These are phyloP conservation scores for Pentalonia nigronervosa DNA, from an alignment of 1,140 invertebrate genomes.

Conservation along the genomic window DNA sequence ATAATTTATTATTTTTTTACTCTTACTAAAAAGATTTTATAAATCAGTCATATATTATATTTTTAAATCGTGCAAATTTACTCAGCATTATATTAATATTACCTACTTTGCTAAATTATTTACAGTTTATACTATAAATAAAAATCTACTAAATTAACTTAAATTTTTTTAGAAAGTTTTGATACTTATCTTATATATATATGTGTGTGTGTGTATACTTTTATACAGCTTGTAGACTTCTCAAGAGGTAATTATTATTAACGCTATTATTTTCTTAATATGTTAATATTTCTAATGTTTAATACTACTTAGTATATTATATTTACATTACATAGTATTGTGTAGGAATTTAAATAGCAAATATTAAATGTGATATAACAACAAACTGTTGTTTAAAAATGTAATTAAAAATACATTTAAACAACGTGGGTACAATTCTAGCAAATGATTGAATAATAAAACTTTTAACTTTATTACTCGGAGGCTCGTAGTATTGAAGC, in stretches of 20 bases:
- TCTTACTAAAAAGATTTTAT: neutral
- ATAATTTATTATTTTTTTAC: neutral
- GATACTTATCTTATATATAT: neutral
- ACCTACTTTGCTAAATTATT: neutral
- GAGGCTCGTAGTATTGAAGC: neutral
- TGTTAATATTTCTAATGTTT: neutral
- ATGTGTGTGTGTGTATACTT: neutral
- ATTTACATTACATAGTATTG: neutral
- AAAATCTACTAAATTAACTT: neutral
- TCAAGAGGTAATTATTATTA: slow-evolving; percentile 29
- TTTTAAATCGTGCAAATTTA: neutral
- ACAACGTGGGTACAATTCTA: neutral
- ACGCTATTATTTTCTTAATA: neutral
- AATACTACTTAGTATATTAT: neutral
- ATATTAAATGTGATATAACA: neutral
- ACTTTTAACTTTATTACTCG: neutral
- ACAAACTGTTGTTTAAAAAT: neutral
- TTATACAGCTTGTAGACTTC: neutral
- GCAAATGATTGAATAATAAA: neutral
- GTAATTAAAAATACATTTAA: neutral
- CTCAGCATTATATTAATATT: neutral
- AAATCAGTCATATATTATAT: neutral
- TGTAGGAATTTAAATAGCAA: neutral
- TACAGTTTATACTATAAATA: neutral
- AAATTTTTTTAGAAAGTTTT: neutral